Evolutionary conservation across 1,140 invertebrate genomes (phyloP), one percentile per base, ranked within the genome.

Genomic region (Lordiphosa mommai): DNA sequence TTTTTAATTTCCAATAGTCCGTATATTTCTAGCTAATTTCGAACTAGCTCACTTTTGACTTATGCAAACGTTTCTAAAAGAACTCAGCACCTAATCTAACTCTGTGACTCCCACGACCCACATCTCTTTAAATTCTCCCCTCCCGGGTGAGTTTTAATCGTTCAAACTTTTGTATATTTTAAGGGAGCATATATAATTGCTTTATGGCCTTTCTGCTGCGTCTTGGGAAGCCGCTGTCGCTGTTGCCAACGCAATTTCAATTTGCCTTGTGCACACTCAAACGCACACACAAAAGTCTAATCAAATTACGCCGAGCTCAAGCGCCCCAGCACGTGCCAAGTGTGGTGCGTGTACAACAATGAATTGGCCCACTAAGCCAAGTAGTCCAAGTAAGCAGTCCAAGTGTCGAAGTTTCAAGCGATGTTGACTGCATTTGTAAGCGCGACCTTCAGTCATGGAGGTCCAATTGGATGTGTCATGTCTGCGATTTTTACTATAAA

Each of bases 181-280:
- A 23, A 43, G 20, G 40, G 40, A 43, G 40, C 32, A 49, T 76
- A 43, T 64, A 76, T 82, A 82, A 80, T 80, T 82, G 71, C 58
- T 76, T 82, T 80, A 82, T 60, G 71, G 66, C 76, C 60, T 68
- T 82, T 76, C 76, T 74, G 48, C 41, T 61, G 48, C 56, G 44
- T 43, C 32, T 51, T 23, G 70, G 52, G 48, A 53, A 66, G 70
- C 32, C 70, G 74, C 60, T 10, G 40, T 43, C 32, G 44, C 20
- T 23, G 20, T 23, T 23, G 20, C 20, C 20, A 23, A 23, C 20
- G 20, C 32, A 48, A 74, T 79, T 79, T 82, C 74, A 79, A 79
- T 79, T 79, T 61, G 30, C 48, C 29, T 68, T 53, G 51, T 41
- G 47, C 33, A 34, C 33, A 73, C 61, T 10, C 47, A 16, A 32